Evolutionary conservation across 2,888 invertebrate genomes (phyloP), one percentile per base, ranked within the genome.

Genomic region (Chironomus tentans): DNA sequence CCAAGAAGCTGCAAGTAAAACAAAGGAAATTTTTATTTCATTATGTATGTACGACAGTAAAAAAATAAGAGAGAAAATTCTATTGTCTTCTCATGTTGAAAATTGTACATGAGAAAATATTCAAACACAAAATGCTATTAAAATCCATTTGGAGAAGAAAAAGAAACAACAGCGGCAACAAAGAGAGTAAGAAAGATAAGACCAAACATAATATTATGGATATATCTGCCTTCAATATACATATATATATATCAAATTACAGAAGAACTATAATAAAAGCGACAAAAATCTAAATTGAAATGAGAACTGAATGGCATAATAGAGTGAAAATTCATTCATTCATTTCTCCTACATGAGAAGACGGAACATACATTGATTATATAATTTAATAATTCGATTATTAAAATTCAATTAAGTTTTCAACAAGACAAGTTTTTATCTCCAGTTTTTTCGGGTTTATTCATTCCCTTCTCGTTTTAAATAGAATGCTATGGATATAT

Each of bases 1-100:
- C 91, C 90, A 84, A 91, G 86, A 85, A 91, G 87, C 92, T 92
- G 87, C 38, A 87, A 87, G 78, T 80, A 77, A 80, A 77, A 76
- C 76, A 69, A 69, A 46, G n/a, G 18, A 69, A 47, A 69, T 21
- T 21, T 68, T 68, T 13, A 22, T 68, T 68, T 21, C 10, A 21
- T 68, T 68, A 13, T 15, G n/a, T 22, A 68, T 24, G 18, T 22
- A 22, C 18, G n/a, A 13, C 13, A 22, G 24, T 68, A n/a, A 3
- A 21, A 65, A 13, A 12, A 13, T 46, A 46, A 65, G 24, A 24
- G 65, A 65, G 24, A 65, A 65, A 65, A 21, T 65, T 65, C 65
- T 65, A 65, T 65, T 65, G 65, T 65, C 22, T 65, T 38, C 38
- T 7, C 10, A 38, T 24, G 65, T 13, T 65, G 65, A 68, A 68